These are phyloP conservation scores for Harlomillsia oculata DNA, from an alignment of 1,140 invertebrate species.

Conservation along the genomic window DNA sequence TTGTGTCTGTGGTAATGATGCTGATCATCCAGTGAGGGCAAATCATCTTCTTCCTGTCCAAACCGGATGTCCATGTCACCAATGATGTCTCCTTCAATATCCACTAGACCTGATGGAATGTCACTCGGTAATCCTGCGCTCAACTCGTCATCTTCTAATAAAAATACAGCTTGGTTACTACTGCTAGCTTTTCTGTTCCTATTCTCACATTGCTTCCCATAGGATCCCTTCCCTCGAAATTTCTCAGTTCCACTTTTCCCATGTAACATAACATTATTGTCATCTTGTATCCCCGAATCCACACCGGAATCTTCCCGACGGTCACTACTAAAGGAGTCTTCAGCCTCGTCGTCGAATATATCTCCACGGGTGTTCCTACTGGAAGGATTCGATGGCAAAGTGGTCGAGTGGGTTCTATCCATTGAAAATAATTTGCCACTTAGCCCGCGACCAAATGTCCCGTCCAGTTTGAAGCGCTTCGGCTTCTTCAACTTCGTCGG, in stretches of 20 bases:
- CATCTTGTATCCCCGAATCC: no score
- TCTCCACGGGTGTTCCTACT: neutral
- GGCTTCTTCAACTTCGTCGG: neutral
- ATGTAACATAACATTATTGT: no score
- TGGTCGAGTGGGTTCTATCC: constrained; percentile 1
- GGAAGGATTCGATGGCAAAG: neutral
- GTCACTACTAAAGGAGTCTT: no score
- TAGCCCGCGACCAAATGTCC: constrained; percentile 1
- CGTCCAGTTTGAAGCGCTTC: constrained; percentile 8
- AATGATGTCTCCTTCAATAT: constrained; percentile 22
- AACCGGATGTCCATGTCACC: constrained; percentile 14
- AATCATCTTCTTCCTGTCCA: constrained; percentile 22
- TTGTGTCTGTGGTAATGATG: neutral
- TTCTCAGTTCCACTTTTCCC: no score
- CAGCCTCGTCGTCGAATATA: neutral
- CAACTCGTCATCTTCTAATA: constrained; percentile 18
- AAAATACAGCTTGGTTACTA: no score
- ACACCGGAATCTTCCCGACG: no score
- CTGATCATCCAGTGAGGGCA: constrained; percentile 18
- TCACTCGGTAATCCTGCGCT: constrained; percentile 18
- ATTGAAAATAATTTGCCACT: neutral
- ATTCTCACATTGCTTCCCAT: no score
- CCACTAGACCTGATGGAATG: constrained; percentile 20
- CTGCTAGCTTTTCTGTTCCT: no score
- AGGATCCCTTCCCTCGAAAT: no score